Evolutionary conservation across 2,888 invertebrate genomes (phyloP), one percentile per base, ranked within the genome.

Genomic region (Himalopsyche anomala): DNA sequence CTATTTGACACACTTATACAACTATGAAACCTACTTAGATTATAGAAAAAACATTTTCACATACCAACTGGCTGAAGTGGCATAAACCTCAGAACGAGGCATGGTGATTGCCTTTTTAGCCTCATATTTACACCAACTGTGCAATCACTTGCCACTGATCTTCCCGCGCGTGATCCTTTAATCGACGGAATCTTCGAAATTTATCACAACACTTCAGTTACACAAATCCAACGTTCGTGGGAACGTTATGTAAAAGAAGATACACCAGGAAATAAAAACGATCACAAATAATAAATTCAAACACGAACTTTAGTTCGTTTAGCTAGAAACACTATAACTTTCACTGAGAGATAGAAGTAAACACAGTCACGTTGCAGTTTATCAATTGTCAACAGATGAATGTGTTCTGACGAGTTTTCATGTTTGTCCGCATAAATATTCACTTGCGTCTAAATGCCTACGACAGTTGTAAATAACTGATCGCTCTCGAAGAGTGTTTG

Each of bases 71-170:
- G 12, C 45, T 87, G 92, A 87, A 94, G 90, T 36, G 95, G 94
- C 90, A 94, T 93, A 89, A 94, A 94, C 90, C 94, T 92, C 86
- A 95, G 92, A 89, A 95, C 94, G 89, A 95, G 92, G 91, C 95
- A 95, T 89, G 94, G 94, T 89, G 94, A 94, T 91, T 94, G 94
- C 91, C 95, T 93, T 92, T 94, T 95, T 90, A 95, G 94, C 92
- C 95, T 94, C 95, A 95, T 95, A 90, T 92, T 92, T 90, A 91
- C 81, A 62, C 86, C 81, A 84, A 81, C 80, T 5, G 80, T 17
- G 62, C 84, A 87, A 45, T 89, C 88, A 69, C 84, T 83, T 12
- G 84, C 85, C 80, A 51, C 84, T 38, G 88, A 88, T 87, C 86
- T 89, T 56, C 56, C 87, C 86, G 87, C 74, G 81, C 89, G 86